Base-by-base conservation (phyloP, 1,140 invertebrate species). In the Pantala flavescens region DNA sequence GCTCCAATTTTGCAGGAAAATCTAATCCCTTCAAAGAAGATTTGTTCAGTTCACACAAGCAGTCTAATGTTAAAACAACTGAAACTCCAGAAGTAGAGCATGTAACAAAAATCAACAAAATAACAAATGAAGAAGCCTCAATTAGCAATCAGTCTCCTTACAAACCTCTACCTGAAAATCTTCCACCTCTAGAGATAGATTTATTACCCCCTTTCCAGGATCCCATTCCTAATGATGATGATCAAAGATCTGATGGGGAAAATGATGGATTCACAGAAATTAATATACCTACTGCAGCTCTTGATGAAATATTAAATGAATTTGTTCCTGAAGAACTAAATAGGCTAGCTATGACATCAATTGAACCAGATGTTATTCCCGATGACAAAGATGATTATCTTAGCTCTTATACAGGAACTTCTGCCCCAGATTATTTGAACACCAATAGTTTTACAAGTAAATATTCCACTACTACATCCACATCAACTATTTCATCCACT, bases 401-500 rank as follows among this genome's bases (percentile, higher is more conserved):
- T 5, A 19, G 16, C 12, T 63, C 49, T 7, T 63, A 63, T 21
- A 63, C 49, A 7, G 49, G n/a, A 19, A 19, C 49, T 19, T 19
- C 16, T 3, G 12, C 49, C 5, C 14, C 49, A 63, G 49, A 63
- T 21, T 63, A 7, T 21, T 21, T 63, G 16, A 63, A 63, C 12
- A 21, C 14, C 12, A 63, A 63, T 63, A 36, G 28, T 36, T 36
- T 36, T 36, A 2, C 2, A 36, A 36, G 72, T 79, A 63, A 78
- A 75, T 76, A 77, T 9, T 36, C 80, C 43, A 79, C 76, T 74
- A 81, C 81, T 19, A 83, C 80, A 24, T 74, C 76, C 5, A 73
- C 77, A 23, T 42, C 74, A 0, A 78, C 63, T 75, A 55, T 70
- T 36, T 72, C 73, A 43, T 75, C 77, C 74, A 55, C 73, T 7